Base-by-base conservation (phyloP, 2,888 invertebrate genomes). In the Lepidocyrtinus sp. region DNA sequence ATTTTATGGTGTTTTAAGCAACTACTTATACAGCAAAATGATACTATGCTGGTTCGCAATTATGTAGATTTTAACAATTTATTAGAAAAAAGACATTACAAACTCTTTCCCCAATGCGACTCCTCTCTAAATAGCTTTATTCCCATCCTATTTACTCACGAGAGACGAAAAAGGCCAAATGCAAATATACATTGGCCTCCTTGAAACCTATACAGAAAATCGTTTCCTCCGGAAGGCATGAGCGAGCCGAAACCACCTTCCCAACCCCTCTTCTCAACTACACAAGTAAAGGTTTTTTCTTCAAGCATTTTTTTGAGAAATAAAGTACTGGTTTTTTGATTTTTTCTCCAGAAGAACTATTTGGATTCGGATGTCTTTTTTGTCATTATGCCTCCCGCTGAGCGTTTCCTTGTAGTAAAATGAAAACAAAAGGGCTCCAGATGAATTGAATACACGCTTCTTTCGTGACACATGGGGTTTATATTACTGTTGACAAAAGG, bases 1-100 rank as follows among this genome's bases (percentile, higher is more conserved):
- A 50, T 50, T 50, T 50, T 50, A 50, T 50, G 50, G 50, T n/a
- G 50, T 50, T 50, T 50, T 50, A n/a, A n/a, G n/a, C n/a, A n/a
- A n/a, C n/a, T n/a, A n/a, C n/a, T n/a, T 36, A 5, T 36, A 12
- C 2, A 12, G 50, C n/a, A 7, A 7, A 50, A 50, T 50, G 15
- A 50, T 50, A 50, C 2, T 1, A 50, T 50, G 50, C 12, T 36
- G 12, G 50, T 50, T 50, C 17, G 50, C 50, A 50, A 50, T 50
- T 50, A n/a, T n/a, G n/a, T n/a, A 50, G 50, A 50, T 50, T 50
- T 15, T 12, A 12, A 17, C 50, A 50, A 50, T 12, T n/a, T 50
- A 50, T 36, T 17, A 36, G 36, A 36, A 36, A 36, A 36, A 36
- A 36, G 36, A 50, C 15, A 7, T 50, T 50, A 50, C 15, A 36